Percentiles rank a stretch among this genome's conserved stretches.
Evolutionary conservation across 2,888 invertebrate genomes (phyloP).

Genomic region (Sarcophaga variegata): DNA sequence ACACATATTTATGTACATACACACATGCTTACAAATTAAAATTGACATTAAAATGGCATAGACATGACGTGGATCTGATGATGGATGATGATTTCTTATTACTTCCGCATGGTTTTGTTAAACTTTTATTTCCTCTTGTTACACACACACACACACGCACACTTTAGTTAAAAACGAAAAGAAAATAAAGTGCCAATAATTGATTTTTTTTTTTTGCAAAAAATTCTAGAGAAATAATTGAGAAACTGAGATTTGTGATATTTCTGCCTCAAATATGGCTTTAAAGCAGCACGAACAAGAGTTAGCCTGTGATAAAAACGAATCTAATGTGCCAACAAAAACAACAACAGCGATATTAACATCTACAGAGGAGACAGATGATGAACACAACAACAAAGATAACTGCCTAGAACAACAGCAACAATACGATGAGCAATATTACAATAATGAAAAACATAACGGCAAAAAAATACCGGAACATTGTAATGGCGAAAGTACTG

Average conservation of each 20-base stretch:
- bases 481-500: constrained; percentile 40
- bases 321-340: constrained; percentile 51
- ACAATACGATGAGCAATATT: constrained; percentile 13
- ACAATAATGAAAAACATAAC: constrained; percentile 48
- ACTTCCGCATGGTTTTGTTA: constrained; percentile 38
- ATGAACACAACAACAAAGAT: constrained; percentile 36
- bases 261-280: constrained; percentile 44
- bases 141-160: neutral
- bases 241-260: constrained; percentile 23
- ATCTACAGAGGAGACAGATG: constrained; percentile 20
- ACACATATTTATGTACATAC: neutral
- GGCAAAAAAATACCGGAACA: constrained; percentile 23
- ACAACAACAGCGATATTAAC: constrained; percentile 15
- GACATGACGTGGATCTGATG: neutral
- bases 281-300: constrained; percentile 45
- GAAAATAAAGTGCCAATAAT: neutral
- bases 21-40: neutral
- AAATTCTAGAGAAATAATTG: constrained; percentile 26
- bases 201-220: neutral
- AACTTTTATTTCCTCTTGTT: constrained; percentile 4
- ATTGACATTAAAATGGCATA: neutral
- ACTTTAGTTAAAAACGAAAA: neutral
- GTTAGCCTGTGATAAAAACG: constrained; percentile 38
- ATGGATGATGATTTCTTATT: constrained; percentile 22
- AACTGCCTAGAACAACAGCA: constrained; percentile 28